Percentiles rank a stretch among this genome's conserved stretches.
Evolutionary conservation across 2,113 vertebrate species (phyloP).

Genomic region (Periophthalmodon schlosseri): DNA sequence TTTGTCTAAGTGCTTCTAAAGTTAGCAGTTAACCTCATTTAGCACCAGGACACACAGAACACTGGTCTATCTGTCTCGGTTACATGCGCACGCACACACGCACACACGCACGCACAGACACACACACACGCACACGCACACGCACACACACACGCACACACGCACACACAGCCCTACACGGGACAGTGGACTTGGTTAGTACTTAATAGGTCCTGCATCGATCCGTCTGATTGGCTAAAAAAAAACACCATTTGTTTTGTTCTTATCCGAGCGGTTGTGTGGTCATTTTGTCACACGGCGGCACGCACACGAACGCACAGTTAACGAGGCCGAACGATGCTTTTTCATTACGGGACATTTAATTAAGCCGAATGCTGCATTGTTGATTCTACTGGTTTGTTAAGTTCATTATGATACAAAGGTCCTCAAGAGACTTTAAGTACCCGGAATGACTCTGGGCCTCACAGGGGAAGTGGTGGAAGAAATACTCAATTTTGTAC

Average conservation of each 20-base stretch:
- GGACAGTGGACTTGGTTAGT: slow-evolving; percentile 37
- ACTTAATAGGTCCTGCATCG: slow-evolving; percentile 57
- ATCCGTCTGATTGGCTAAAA: slow-evolving; percentile 55
- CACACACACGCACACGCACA: slow-evolving; percentile 7
- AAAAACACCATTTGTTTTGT: slow-evolving; percentile 44
- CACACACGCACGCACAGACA: too few relatives aligned
- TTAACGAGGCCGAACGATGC: neutral
- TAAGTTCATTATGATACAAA: too few relatives aligned
- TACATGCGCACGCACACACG: slow-evolving; percentile 1
- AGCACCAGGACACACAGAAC: slow-evolving; percentile 12
- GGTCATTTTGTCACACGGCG: slow-evolving; percentile 14
- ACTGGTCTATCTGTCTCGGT: neutral
- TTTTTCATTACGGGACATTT: neutral
- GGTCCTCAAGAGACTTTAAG: too few relatives aligned
- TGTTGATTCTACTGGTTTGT: neutral
- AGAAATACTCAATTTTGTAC: too few relatives aligned
- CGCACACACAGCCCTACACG: slow-evolving; percentile 12
- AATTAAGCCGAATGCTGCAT: neutral
- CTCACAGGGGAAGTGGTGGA: too few relatives aligned
- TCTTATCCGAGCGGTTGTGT: slow-evolving; percentile 30
- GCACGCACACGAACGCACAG: neutral
- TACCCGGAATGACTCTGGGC: too few relatives aligned
- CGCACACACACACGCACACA: too few relatives aligned
- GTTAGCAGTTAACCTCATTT: slow-evolving; percentile 59
- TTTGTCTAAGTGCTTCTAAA: slow-evolving; percentile 55